These are phyloP conservation scores for Pelagia noctiluca DNA, from an alignment of 30 jellyfish, hydroid and myxozoan species.

Conservation along the genomic window DNA sequence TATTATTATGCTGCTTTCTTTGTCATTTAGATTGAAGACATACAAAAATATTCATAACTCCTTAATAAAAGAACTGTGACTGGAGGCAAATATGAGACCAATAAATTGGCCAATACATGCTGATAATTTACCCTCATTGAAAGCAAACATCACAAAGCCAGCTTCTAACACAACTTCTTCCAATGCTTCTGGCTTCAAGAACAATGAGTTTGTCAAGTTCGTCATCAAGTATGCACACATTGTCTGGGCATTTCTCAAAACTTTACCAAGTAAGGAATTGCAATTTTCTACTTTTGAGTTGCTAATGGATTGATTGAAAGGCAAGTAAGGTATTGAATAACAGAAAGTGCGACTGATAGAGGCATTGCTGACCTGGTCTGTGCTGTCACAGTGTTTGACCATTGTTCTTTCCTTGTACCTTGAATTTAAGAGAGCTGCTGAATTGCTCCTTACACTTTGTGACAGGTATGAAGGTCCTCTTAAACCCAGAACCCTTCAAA, in stretches of 20 bases:
- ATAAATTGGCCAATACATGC: too few species aligned
- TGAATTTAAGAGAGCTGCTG: background rate
- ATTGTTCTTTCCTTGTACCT: background rate
- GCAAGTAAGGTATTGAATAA: background rate
- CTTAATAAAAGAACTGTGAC: too few species aligned
- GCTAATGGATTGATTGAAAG: too few species aligned
- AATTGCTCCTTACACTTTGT: too few species aligned
- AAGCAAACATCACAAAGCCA: slow-evolving; percentile 40
- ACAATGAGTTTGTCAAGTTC: slow-evolving; percentile 59
- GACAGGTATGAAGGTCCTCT: too few species aligned
- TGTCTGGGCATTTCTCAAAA: slow-evolving; percentile 70
- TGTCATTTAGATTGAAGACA: too few species aligned
- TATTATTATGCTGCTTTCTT: too few species aligned
- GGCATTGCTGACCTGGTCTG: background rate
- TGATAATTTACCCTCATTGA: too few species aligned
- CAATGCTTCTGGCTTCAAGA: slow-evolving; percentile 19
- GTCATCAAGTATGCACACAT: slow-evolving; percentile 53
- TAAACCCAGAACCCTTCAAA: too few species aligned
- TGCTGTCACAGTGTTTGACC: too few species aligned
- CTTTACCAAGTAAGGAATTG: slow-evolving; percentile 56
- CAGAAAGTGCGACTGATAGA: background rate
- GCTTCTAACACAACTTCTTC: slow-evolving; percentile 1
- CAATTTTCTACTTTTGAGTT: background rate
- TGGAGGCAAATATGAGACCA: too few species aligned
- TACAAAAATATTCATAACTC: too few species aligned